Percentiles rank a stretch among this genome's conserved stretches.
These are phyloP conservation scores for Helicoverpa zea DNA, from an alignment of 1,140 invertebrate species.

Conservation along the genomic window DNA sequence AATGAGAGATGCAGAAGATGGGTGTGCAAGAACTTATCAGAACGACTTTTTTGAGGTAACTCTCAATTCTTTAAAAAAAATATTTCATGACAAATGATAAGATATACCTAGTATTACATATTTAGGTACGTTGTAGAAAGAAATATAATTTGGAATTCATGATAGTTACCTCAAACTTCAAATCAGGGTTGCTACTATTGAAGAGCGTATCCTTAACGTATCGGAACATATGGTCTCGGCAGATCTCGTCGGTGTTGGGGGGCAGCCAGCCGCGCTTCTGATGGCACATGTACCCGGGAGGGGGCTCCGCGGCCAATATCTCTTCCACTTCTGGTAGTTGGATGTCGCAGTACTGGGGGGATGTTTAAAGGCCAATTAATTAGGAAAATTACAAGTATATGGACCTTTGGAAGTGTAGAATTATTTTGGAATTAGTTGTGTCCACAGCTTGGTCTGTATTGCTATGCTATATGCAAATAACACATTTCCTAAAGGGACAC, in stretches of 20 bases:
- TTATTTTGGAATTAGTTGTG: no score
- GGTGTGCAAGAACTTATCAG: no score
- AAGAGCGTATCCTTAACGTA: conserved; percentile 71
- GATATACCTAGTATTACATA: no score
- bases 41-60: no score
- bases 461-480: no score
- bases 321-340: conserved; percentile 94
- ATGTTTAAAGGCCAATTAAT: not conserved
- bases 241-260: conserved; percentile 88
- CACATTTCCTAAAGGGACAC: no score
- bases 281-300: conserved; percentile 89
- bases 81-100: no score
- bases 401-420: no score
- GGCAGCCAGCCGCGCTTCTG: conserved; percentile 93
- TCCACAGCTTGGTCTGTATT: no score
- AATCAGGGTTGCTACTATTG: conserved; percentile 65
- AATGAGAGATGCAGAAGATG: no score
- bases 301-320: conserved; percentile 90
- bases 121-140: no score
- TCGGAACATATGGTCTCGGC: conserved; percentile 73
- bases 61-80: no score
- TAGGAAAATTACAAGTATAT: not conserved
- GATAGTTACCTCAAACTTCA: conserved; percentile 71
- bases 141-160: not conserved
- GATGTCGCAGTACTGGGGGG: conserved; percentile 92